Evolutionary conservation across 1,140 invertebrate species (phyloP).

Genomic region (Zaprionus kolodkinae): DNA sequence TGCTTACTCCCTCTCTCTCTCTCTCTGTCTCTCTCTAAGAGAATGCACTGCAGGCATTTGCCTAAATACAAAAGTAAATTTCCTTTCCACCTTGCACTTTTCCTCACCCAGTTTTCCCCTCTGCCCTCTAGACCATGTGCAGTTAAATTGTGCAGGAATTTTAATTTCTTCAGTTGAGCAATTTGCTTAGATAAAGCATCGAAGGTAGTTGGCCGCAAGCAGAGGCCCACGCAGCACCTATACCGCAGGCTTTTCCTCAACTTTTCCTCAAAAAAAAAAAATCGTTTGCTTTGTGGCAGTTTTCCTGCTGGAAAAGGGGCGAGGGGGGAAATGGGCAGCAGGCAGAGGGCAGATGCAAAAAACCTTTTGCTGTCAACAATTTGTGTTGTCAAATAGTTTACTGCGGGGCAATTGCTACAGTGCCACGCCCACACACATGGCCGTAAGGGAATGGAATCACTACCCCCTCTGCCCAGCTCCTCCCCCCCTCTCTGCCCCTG

Average conservation of each 20-base stretch:
- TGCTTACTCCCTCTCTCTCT: not conserved
- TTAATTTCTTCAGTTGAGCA: constrained; percentile 36
- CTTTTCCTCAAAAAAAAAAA: constrained; percentile 62
- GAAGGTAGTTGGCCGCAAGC: not conserved
- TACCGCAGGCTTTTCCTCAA: constrained; percentile 52
- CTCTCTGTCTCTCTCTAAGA: not conserved
- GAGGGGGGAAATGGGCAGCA: not conserved
- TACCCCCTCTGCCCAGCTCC: too few species aligned
- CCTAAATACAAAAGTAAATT: constrained; percentile 18
- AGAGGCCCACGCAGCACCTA: constrained; percentile 17
- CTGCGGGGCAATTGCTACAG: constrained; percentile 65
- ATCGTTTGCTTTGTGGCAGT: constrained; percentile 76
- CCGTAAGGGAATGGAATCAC: not conserved
- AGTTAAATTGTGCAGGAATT: constrained; percentile 45
- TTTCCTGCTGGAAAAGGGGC: constrained; percentile 21
- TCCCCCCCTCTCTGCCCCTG: not conserved
- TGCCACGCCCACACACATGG: constrained; percentile 22
- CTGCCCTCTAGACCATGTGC: not conserved
- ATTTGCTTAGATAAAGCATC: constrained; percentile 28
- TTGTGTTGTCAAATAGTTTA: constrained; percentile 75
- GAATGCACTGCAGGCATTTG: constrained; percentile 24
- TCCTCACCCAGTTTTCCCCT: too few species aligned
- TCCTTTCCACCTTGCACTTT: not conserved
- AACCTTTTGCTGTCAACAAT: constrained; percentile 50
- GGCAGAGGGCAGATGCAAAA: constrained; percentile 2